Base-by-base conservation (phyloP, 2,888 invertebrate genomes). In the Cistogaster globosa region DNA sequence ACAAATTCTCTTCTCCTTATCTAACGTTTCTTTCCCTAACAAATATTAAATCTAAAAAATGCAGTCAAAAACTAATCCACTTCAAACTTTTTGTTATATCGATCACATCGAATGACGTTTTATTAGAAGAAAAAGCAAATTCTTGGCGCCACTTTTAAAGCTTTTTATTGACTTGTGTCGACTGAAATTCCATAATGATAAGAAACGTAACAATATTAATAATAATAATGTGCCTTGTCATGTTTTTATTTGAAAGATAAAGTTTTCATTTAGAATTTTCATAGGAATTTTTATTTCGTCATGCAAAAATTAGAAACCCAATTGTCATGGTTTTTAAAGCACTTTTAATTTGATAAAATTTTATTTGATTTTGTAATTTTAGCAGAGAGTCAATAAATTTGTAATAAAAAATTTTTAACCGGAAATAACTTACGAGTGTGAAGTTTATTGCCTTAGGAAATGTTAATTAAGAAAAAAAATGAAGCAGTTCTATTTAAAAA, bases 111-210 rank as follows among this genome's bases (percentile, higher is more conserved):
- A 65, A 55, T 65, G 11, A 14, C 38, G 62, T 68, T 38, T 14
- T 60, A n/a, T 18, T 42, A 53, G 22, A 11, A 32, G 16, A 36
- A 51, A 26, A 26, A 26, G 26, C 1, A 26, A 22, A 8, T 60
- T 45, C 8, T 55, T 78, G 78, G 69, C 78, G 78, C 78, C 78
- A 76, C 55, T 62, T 53, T n/a, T 42, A 26, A 57, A 2, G 14
- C 53, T 76, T 77, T 32, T 53, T 69, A 69, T 78, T 78, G 69
- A 62, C 68, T 68, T 77, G 68, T 77, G 68, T 69, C 77, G 68
- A 38, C 48, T 68, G 12, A 68, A 67, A 60, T 69, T 62, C 38
- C 42, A 32, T 18, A 60, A 60, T 42, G 60, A 78, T 62, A 69
- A 69, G 42, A 69, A 78, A 14, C n/a, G 77, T 58, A 45, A 42